Conservation (phyloP, 92 coral and sea anemone genomes). For the Porites evermanni region DNA sequence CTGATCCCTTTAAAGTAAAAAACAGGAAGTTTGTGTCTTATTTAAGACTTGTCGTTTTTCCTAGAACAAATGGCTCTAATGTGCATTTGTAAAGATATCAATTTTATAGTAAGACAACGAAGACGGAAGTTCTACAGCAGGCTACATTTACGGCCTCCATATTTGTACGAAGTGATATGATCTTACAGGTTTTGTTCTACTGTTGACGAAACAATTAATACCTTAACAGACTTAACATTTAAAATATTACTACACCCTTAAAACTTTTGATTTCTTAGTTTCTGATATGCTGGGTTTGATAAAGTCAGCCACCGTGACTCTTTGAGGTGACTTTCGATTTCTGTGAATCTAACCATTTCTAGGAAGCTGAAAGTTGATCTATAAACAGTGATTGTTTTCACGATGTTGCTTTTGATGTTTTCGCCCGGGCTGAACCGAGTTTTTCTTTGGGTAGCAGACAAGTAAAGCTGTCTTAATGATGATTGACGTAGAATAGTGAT, state of each 20-base stretch:
- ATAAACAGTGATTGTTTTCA: slow-evolving; percentile 8
- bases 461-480: background rate
- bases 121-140: background rate
- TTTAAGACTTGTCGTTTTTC: too few species aligned
- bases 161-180: background rate
- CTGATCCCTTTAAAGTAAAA: too few species aligned
- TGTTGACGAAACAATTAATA: background rate
- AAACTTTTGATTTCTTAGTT: slow-evolving; percentile 9
- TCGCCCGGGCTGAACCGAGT: slow-evolving; percentile 4
- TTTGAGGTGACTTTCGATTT: background rate
- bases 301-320: slow-evolving; percentile 9
- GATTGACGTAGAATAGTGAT: too few species aligned
- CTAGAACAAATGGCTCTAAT: too few species aligned
- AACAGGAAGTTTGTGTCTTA: too few species aligned
- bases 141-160: background rate
- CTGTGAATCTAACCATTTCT: background rate
- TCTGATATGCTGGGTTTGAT: background rate
- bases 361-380: background rate
- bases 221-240: background rate
- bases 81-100: slow-evolving; percentile 7
- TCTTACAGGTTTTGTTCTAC: background rate
- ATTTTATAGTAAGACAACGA: background rate
- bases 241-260: slow-evolving; percentile 7
- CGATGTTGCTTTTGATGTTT: background rate
- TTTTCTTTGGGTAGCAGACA: background rate